A percentile compares a stretch with the other conserved stretches of the same genome.
Conservation (phyloP, 1,140 invertebrate species). For the Heliconius eleuchia region DNA sequence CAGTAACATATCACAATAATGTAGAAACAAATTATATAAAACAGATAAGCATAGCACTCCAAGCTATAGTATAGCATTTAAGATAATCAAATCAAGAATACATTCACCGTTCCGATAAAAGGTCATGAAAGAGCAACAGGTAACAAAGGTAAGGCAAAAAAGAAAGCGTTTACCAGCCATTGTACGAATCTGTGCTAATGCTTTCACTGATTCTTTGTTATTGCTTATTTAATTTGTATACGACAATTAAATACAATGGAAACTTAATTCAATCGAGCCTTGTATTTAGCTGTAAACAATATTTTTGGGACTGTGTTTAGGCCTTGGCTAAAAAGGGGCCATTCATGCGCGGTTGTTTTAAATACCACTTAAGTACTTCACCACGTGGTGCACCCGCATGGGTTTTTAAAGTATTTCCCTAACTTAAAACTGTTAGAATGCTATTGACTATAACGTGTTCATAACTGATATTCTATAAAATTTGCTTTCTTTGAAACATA, state of each 20-base stretch:
- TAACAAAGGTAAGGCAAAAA: constrained; percentile 42
- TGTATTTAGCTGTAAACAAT: not conserved
- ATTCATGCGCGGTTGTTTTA: not conserved
- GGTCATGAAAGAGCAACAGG: constrained; percentile 32
- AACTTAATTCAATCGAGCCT: constrained; percentile 18
- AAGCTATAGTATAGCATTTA: not conserved
- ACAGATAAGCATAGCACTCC: not conserved
- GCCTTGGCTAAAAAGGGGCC: not conserved
- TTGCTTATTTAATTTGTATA: constrained; percentile 14
- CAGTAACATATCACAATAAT: not conserved
- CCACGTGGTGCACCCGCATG: not conserved
- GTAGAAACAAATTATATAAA: too few relatives aligned
- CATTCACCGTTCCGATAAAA: not conserved
- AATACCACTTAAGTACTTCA: not conserved
- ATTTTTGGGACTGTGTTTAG: not conserved
- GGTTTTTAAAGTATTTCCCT: not conserved
- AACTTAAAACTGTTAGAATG: not conserved
- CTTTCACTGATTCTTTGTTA: constrained; percentile 39
- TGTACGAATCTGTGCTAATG: constrained; percentile 28
- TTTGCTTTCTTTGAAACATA: not conserved
- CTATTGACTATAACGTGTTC: not conserved
- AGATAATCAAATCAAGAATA: not conserved
- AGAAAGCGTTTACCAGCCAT: constrained; percentile 43
- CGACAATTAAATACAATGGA: constrained; percentile 22
- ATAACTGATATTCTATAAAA: not conserved